phyloP scores from a whole-genome alignment of 2,113 vertebrate species.

The Pteropus alecto region DNA sequence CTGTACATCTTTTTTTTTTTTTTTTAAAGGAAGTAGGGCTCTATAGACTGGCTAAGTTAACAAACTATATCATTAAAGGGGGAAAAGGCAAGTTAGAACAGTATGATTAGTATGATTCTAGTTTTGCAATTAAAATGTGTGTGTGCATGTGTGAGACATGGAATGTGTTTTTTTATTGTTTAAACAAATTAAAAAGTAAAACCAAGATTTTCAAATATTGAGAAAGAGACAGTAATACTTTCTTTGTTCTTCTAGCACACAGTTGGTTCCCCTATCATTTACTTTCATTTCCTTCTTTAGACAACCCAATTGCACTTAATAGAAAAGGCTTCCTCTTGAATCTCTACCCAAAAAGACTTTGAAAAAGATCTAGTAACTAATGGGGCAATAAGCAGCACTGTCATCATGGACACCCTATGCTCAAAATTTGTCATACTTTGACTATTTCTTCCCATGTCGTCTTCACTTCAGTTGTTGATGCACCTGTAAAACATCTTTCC shows the following conservation, averaged over 20 bases:
- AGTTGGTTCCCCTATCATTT: conserved; percentile 1
- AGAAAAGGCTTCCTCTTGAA: background rate
- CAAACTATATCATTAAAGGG: background rate
- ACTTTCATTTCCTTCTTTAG: conserved; percentile 31
- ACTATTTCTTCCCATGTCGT: background rate
- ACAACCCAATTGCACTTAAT: background rate
- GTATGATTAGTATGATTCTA: background rate
- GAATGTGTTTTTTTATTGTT: conserved; percentile 13
- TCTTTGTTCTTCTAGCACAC: background rate
- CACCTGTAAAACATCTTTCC: background rate
- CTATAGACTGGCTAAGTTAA: background rate
- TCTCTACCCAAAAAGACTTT: background rate
- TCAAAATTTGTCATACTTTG: conserved; percentile 1
- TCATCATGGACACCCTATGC: background rate
- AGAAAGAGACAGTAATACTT: background rate
- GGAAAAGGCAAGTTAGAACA: background rate
- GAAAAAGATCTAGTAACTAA: background rate
- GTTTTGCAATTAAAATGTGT: conserved; percentile 4
- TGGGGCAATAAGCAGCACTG: background rate
- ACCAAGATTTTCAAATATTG: background rate
- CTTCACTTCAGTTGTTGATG: background rate
- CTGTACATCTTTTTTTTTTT: background rate
- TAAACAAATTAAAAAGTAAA: background rate
- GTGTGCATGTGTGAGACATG: background rate
- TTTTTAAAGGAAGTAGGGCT: background rate